Conservation (phyloP, 2,888 invertebrate genomes). For the Nomada fabriciana region DNA sequence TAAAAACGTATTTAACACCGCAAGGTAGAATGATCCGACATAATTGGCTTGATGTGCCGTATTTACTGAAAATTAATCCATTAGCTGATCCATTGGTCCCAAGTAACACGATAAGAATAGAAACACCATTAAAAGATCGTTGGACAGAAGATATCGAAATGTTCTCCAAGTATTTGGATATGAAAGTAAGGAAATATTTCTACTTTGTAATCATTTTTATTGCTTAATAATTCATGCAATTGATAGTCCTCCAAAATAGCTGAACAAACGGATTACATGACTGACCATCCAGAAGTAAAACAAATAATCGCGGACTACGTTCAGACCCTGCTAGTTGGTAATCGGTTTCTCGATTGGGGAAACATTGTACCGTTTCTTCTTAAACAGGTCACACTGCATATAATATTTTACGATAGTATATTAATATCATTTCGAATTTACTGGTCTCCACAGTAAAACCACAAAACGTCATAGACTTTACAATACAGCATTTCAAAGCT, state of each 20-base stretch:
- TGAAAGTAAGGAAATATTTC: constrained; percentile 85
- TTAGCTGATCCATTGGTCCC: constrained; percentile 83
- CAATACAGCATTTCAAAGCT: constrained; percentile 77
- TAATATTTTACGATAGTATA: constrained; percentile 3
- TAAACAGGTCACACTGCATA: constrained; percentile 43
- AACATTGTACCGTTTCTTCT: constrained; percentile 42
- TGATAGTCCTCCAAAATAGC: constrained; percentile 64
- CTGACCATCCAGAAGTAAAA: constrained; percentile 86
- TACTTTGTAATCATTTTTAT: background rate
- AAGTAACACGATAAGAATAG: constrained; percentile 4
- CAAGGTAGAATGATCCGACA: constrained; percentile 87
- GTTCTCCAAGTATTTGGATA: constrained; percentile 87
- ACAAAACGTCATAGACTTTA: constrained; percentile 74
- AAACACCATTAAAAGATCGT: constrained; percentile 84
- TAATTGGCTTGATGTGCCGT: constrained; percentile 87
- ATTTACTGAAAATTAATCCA: constrained; percentile 87
- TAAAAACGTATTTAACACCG: constrained; percentile 86
- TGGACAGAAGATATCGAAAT: constrained; percentile 88
- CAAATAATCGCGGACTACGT: constrained; percentile 87
- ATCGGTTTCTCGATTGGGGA: constrained; percentile 79
- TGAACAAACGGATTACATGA: constrained; percentile 85
- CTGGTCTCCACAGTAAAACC: constrained; percentile 76
- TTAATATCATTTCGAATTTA: constrained; percentile 32
- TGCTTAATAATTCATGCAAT: background rate
- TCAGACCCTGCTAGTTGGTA: constrained; percentile 86